Base-by-base conservation (phyloP, 2,888 invertebrate genomes). In the Coelogynopora nodosa region DNA sequence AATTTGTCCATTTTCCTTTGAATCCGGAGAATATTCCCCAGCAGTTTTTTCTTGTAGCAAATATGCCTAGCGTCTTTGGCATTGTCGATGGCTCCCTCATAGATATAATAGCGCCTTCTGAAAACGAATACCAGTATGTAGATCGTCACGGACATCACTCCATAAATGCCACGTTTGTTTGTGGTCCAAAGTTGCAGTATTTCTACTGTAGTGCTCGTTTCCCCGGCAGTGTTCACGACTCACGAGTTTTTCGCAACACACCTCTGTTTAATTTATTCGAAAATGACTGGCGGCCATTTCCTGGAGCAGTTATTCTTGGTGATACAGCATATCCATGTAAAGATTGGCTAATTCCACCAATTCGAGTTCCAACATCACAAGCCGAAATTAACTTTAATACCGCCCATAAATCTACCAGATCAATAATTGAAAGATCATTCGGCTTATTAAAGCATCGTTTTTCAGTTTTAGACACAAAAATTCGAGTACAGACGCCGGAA, bases 61-160 rank as follows among this genome's bases (percentile, higher is more conserved):
- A 80, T 18, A 80, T 80, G 81, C 81, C 81, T 26, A 80, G 81
- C 28, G 81, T 80, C 27, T 80, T 2, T 80, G 81, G 81, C n/a
- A 27, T 80, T 27, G 28, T 80, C 28, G 81, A 80, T 80, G 81
- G 81, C n/a, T 80, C 81, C 27, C 81, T 80, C 28, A 80, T 80
- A 5, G 28, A 80, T 10, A 80, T 80, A 80, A 26, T 10, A 28
- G 26, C 81, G 2, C 81, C 81, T 80, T 27, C 26, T 26, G 81
- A 80, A 28, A 26, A 80, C 28, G 81, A 80, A 28, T 28, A 80
- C 28, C 81, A 80, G n/a, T 80, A 27, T 80, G 81, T 80, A 2
- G 81, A 80, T 80, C 81, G 81, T n/a, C 28, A 27, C n/a, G 81
- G 81, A 80, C 2, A 80, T 28, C 81, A 80, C n/a, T 80, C 81